Base-by-base conservation (phyloP, 1,140 invertebrate genomes). In the Pogonomyrmex californicus region DNA sequence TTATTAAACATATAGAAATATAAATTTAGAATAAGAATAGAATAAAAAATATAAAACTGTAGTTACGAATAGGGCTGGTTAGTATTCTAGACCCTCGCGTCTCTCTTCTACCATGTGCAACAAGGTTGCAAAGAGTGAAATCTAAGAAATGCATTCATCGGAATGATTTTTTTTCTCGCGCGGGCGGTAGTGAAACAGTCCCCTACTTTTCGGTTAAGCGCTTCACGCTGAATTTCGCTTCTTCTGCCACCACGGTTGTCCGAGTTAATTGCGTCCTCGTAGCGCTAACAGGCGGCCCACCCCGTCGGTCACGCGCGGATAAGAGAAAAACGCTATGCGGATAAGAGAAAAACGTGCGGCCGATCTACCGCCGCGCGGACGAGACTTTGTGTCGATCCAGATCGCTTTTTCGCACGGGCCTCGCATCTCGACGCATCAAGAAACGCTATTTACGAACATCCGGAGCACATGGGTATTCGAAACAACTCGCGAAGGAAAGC, bases 141-240 rank as follows among this genome's bases (percentile, higher is more conserved):
- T n/a, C 23, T 49, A 47, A 12, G 33, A 49, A 9, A 47, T 17
- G 10, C 54, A 30, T 38, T 5, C 54, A 23, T 56, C 33, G 63
- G 65, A 81, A 56, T 56, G 0, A 47, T 83, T 83, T 83, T 70
- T 70, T 78, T 65, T 38, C 23, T 23, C 14, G 17, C 60, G 56
- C n/a, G 71, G 6, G 5, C 33, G 17, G 41, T 38, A 49, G 41
- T 44, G 54, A 51, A 49, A 38, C 36, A 58, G 23, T 85, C 62
- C 30, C 68, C 77, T 85, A 81, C 81, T 88, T 91, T 90, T 92
- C 87, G 87, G 87, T 87, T 88, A 71, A 81, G 88, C 77, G 88
- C 91, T 93, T 92, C 91, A 92, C 92, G 90, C 88, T 73, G 83
- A 88, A 91, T 93, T 93, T 91, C 70, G 83, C 87, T 91, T 91